These are phyloP conservation scores for Mustela nigripes DNA, from an alignment of 2,113 vertebrate genomes.

Conservation along the genomic window DNA sequence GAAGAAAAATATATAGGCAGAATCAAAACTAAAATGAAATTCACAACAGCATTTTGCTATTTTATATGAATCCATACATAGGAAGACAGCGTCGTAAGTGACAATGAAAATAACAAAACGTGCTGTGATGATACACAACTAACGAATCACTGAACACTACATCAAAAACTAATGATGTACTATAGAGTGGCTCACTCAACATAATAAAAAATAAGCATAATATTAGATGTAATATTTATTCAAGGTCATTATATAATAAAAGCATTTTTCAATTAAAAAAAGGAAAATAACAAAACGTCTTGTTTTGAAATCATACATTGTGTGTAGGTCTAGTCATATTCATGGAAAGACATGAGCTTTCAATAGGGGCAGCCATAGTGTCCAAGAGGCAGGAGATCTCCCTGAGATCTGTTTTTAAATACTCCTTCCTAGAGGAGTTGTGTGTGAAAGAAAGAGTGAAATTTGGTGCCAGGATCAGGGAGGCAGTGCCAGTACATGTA, in stretches of 20 bases:
- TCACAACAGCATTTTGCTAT: not conserved
- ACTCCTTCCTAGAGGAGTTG: not conserved
- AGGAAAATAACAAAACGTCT: not conserved
- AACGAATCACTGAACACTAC: no score
- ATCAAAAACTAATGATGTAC: no score
- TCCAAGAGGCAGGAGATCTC: not conserved
- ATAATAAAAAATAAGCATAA: no score
- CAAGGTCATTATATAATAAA: no score
- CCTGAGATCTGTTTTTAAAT: not conserved
- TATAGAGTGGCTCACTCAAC: no score
- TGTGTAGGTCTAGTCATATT: not conserved
- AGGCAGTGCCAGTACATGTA: rapidly evolving
- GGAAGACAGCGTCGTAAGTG: not conserved
- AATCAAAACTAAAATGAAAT: not conserved
- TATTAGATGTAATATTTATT: no score
- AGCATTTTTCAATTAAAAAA: no score
- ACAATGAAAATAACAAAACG: not conserved
- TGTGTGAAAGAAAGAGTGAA: not conserved
- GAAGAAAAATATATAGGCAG: not conserved
- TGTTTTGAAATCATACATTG: not conserved
- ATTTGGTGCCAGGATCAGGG: not conserved
- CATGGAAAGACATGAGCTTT: not conserved
- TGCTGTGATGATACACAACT: no score
- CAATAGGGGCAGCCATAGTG: not conserved
- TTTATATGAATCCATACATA: not conserved